Conservation (phyloP, 35 echinoderm and acorn worm species). For the Amphiura filiformis region DNA sequence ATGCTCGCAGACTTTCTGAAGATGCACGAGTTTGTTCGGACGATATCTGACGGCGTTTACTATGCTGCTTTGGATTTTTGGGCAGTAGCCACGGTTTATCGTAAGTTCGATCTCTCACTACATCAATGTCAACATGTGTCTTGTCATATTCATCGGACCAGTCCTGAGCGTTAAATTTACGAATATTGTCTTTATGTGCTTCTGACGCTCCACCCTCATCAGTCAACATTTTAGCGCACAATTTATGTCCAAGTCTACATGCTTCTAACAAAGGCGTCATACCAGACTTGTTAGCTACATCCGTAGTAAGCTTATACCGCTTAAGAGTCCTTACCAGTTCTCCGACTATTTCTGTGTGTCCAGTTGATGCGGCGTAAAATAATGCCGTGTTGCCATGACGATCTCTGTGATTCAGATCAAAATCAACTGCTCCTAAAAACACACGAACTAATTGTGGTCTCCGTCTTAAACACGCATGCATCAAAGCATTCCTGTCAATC, state of each 20-base stretch:
- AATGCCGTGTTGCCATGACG: constrained; percentile 75
- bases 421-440: constrained; percentile 75
- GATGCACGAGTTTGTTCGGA: neutral
- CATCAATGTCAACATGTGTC: constrained; percentile 5
- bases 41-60: neutral
- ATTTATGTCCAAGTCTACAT: constrained; percentile 58
- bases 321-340: constrained; percentile 47
- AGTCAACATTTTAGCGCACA: constrained; percentile 36
- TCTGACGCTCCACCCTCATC: constrained; percentile 41
- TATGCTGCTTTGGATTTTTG: neutral
- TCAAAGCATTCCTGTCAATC: constrained; percentile 74
- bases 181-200: constrained; percentile 40
- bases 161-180: constrained; percentile 48
- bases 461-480: constrained; percentile 66
- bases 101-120: constrained; percentile 36
- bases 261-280: constrained; percentile 91
- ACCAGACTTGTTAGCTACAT: constrained; percentile 66
- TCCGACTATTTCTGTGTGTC: constrained; percentile 42
- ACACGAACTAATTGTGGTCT: constrained; percentile 52
- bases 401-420: constrained; percentile 73
- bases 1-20: neutral
- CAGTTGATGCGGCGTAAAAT: constrained; percentile 70
- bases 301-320: constrained; percentile 52
- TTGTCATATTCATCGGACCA: constrained; percentile 57
- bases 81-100: constrained; percentile 63